A percentile compares a stretch with the other conserved stretches of the same genome.
phyloP scores from a whole-genome alignment of 2,113 vertebrate species.

The Hiodon tergisus region DNA sequence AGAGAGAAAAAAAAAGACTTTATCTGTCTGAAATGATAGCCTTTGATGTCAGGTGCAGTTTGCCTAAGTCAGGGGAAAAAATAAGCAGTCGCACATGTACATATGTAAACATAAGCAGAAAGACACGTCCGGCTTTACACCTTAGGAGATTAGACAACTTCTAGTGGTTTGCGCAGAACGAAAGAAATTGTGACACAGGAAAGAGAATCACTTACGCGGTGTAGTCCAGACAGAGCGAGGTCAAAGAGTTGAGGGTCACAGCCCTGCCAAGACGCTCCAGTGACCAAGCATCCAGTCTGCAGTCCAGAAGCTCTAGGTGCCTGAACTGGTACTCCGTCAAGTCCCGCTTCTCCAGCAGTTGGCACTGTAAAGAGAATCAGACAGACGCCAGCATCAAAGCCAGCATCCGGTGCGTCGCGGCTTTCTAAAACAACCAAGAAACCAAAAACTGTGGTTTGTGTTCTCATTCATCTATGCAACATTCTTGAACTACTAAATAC shows the following conservation, averaged over 20 bases:
- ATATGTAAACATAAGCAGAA: background rate
- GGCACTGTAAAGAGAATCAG: constrained; percentile 28
- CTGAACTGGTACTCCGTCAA: constrained; percentile 37
- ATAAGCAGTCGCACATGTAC: background rate
- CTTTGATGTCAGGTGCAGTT: too few relatives aligned
- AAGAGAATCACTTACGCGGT: constrained; percentile 45
- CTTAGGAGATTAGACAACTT: too few relatives aligned
- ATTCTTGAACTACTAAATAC: too few relatives aligned
- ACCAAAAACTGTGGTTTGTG: too few relatives aligned
- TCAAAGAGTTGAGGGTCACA: constrained; percentile 41
- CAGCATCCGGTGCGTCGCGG: too few relatives aligned
- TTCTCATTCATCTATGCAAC: too few relatives aligned
- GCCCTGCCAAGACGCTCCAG: constrained; percentile 42
- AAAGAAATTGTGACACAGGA: too few relatives aligned
- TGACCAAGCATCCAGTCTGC: constrained; percentile 44
- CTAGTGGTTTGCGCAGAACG: too few relatives aligned
- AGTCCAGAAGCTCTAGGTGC: constrained; percentile 39
- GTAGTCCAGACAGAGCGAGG: constrained; percentile 47
- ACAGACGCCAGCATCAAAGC: too few relatives aligned
- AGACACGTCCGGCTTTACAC: background rate
- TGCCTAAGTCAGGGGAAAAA: background rate
- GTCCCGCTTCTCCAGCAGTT: constrained; percentile 45
- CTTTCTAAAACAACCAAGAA: too few relatives aligned
- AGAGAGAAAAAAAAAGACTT: too few relatives aligned
- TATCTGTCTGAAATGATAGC: too few relatives aligned